Evolutionary conservation across 2,888 invertebrate genomes (phyloP).

Genomic region (Drosophila anomelani): DNA sequence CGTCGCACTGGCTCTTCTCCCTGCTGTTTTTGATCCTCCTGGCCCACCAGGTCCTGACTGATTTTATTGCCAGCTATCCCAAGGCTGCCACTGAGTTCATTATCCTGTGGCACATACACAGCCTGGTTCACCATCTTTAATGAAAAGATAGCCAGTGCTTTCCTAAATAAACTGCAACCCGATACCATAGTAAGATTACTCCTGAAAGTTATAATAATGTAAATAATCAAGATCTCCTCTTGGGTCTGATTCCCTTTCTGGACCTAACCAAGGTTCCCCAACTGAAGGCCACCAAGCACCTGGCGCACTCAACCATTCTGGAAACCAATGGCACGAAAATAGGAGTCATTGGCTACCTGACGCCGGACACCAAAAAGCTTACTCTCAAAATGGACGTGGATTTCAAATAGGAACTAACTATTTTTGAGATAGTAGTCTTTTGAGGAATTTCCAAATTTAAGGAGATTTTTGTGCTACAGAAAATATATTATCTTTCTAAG

Average conservation of each 20-base stretch:
- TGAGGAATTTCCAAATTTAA: no score
- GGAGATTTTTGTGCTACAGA: no score
- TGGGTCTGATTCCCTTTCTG: conserved; percentile 91
- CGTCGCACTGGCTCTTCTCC: background rate
- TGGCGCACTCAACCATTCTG: conserved; percentile 88
- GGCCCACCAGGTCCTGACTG: conserved; percentile 21
- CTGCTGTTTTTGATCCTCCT: conserved; percentile 14
- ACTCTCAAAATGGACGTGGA: conserved; percentile 86
- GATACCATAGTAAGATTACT: conserved; percentile 90
- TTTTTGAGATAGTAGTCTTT: no score
- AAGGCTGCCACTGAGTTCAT: conserved; percentile 86
- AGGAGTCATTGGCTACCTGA: conserved; percentile 94
- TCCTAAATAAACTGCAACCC: conserved; percentile 91
- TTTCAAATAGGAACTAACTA: conserved; percentile 88
- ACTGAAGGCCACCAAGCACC: conserved; percentile 85
- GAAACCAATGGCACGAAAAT: conserved; percentile 88
- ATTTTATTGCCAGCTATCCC: conserved; percentile 51
- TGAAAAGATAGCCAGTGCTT: conserved; percentile 91
- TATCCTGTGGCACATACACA: conserved; percentile 94
- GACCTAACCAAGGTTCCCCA: conserved; percentile 88
- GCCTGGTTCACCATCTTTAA: conserved; percentile 93
- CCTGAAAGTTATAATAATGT: accelerated
- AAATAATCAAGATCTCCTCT: conserved; percentile 81
- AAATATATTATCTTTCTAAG: no score
- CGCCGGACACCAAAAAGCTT: conserved; percentile 90